A percentile compares a stretch with the other conserved stretches of the same genome.
These are phyloP conservation scores for Cephus cinctus DNA, from an alignment of 1,140 invertebrate genomes.

Conservation along the genomic window DNA sequence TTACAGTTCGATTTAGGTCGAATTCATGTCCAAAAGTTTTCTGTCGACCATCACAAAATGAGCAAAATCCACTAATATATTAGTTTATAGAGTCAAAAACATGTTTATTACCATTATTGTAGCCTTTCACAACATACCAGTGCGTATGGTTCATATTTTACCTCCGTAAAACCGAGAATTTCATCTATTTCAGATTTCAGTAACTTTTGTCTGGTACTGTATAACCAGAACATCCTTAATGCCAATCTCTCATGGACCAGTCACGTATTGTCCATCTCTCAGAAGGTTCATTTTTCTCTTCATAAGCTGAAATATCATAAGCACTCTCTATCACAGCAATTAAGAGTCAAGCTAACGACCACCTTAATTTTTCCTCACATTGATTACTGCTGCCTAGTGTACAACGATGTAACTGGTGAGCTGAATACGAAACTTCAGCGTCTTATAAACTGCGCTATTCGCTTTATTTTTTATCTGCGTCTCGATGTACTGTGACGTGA, in stretches of 20 bases:
- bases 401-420: too few relatives aligned
- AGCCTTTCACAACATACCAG: neutral
- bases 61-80: neutral
- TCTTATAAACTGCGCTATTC: constrained; percentile 1
- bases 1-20: neutral
- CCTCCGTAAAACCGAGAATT: neutral
- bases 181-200: neutral
- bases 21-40: neutral
- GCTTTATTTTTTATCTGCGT: neutral
- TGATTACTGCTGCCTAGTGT: too few relatives aligned
- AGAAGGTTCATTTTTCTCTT: too few relatives aligned
- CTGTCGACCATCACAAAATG: neutral
- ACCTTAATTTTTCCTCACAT: too few relatives aligned
- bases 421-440: constrained; percentile 1
- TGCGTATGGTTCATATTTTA: neutral
- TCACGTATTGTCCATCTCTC: too few relatives aligned
- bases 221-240: too few relatives aligned
- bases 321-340: too few relatives aligned
- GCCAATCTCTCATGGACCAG: too few relatives aligned
- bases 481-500: too few relatives aligned
- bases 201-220: too few relatives aligned
- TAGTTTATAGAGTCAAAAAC: neutral
- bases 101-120: neutral
- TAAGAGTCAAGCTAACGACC: too few relatives aligned
- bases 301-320: too few relatives aligned